Evolutionary conservation across 2,113 vertebrate genomes (phyloP).

Genomic region (Ictalurus punctatus): DNA sequence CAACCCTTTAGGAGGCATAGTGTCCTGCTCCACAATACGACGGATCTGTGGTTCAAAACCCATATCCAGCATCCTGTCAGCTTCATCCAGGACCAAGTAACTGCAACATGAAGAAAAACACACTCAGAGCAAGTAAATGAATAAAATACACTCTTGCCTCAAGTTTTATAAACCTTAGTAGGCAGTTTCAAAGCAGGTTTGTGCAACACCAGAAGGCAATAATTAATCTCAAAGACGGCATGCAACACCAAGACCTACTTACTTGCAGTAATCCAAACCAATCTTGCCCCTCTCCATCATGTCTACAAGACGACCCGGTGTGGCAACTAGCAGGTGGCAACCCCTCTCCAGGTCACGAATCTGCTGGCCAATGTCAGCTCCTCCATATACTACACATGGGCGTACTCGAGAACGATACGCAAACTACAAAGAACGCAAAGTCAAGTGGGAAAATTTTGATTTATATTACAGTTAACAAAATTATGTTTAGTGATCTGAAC

Average conservation of each 20-base stretch:
- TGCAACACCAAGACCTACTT: constrained; percentile 47
- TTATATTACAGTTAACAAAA: background rate
- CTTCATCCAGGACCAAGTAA: constrained; percentile 94
- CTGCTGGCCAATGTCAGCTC: constrained; percentile 96
- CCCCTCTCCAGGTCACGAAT: constrained; percentile 94
- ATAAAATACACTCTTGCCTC: background rate
- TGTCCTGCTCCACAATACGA: constrained; percentile 94
- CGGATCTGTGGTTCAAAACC: constrained; percentile 98
- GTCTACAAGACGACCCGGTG: constrained; percentile 93
- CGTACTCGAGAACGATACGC: constrained; percentile 94
- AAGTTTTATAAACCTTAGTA: background rate
- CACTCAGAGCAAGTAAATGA: background rate
- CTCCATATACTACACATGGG: constrained; percentile 95
- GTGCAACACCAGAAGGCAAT: background rate
- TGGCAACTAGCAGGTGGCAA: constrained; percentile 94
- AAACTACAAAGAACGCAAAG: constrained; percentile 72
- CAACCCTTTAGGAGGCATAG: constrained; percentile 93
- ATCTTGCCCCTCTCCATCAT: constrained; percentile 99
- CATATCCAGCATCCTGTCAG: constrained; percentile 98
- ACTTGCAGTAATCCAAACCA: constrained; percentile 97
- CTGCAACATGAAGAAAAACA: constrained; percentile 63
- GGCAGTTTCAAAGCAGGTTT: background rate
- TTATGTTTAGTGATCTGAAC: background rate
- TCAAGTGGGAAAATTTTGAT: background rate
- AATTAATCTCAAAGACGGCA: constrained; percentile 31